Evolutionary conservation across 2,888 invertebrate genomes (phyloP), one percentile per base, ranked within the genome.

Genomic region (Drosophila mimetica): DNA sequence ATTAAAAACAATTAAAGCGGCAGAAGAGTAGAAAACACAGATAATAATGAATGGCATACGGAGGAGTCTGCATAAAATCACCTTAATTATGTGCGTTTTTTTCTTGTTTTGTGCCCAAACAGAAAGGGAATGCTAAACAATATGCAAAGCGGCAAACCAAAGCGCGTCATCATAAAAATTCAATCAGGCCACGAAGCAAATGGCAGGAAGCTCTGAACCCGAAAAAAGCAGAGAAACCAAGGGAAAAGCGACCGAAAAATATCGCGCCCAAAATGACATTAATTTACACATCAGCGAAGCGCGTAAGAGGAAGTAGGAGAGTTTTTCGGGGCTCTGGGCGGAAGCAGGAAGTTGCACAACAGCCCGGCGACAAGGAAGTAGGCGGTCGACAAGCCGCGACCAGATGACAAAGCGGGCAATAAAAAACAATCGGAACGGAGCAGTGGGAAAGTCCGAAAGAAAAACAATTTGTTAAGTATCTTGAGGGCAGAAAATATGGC

Each of bases 211-310:
- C 52, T 30, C 51, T 61, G 72, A 54, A 58, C 60, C 67, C 71
- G 18, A 51, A 42, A 53, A 46, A 37, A 36, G 32, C 50, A 48
- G 11, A 46, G 74, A 81, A 63, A 71, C 64, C 64, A 65, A 58
- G 46, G 64, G 73, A 74, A 70, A 70, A 63, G 61, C 78, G 71
- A 79, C 82, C 85, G 61, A 75, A 81, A 59, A 64, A 87, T 46
- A 81, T 87, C 85, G 79, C 61, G 41, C 73, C 72, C 74, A 64
- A 82, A 88, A 80, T 80, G 84, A 84, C 89, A 88, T 86, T 86
- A 84, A 88, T 84, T 84, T 84, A 84, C 84, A 88, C 84, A 84
- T 84, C 84, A 84, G 65, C 84, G 87, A 80, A 77, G 88, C 84
- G 67, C 58, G 63, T 53, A 71, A 71, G 42, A 46, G 39, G 32